Conservation (phyloP, 2,888 invertebrate genomes). For the Pemphredon lugubris region DNA sequence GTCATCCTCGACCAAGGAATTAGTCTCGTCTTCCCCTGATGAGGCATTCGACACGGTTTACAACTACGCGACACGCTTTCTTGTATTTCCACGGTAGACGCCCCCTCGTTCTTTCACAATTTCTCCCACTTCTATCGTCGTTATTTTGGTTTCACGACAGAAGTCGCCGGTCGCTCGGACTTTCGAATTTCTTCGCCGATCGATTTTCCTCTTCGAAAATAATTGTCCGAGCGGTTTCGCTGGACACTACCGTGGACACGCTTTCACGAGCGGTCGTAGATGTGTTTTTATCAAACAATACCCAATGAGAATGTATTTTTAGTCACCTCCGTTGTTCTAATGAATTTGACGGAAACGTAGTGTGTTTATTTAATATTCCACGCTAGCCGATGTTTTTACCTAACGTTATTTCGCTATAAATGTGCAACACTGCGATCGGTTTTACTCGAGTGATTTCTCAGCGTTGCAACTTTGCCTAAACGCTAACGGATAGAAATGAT, state of each 20-base stretch:
- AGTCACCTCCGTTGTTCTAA: too few species aligned
- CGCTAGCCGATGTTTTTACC: too few species aligned
- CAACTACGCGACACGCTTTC: constrained; percentile 52
- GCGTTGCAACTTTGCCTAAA: too few species aligned
- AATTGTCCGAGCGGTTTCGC: constrained; percentile 31
- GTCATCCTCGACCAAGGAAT: too few species aligned
- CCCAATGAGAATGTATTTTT: too few species aligned
- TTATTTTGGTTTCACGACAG: constrained; percentile 6
- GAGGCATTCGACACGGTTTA: constrained; percentile 31
- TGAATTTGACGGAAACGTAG: too few species aligned
- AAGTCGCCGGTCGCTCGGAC: constrained; percentile 25
- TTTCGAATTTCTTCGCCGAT: constrained; percentile 53
- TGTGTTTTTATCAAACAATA: constrained; percentile 38
- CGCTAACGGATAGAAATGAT: too few species aligned
- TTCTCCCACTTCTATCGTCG: neutral
- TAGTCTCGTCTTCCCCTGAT: constrained; percentile 14
- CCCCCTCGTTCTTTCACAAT: neutral
- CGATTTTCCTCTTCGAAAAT: constrained; percentile 40
- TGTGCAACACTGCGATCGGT: too few species aligned
- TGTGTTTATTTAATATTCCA: too few species aligned
- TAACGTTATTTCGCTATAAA: too few species aligned
- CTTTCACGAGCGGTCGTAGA: constrained; percentile 58
- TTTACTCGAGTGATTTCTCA: too few species aligned
- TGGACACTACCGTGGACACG: constrained; percentile 43
- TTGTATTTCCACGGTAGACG: constrained; percentile 13